Evolutionary conservation across 2,113 vertebrate genomes (phyloP), one percentile per base, ranked within the genome.

Genomic region (Psilopsiagon aymara): DNA sequence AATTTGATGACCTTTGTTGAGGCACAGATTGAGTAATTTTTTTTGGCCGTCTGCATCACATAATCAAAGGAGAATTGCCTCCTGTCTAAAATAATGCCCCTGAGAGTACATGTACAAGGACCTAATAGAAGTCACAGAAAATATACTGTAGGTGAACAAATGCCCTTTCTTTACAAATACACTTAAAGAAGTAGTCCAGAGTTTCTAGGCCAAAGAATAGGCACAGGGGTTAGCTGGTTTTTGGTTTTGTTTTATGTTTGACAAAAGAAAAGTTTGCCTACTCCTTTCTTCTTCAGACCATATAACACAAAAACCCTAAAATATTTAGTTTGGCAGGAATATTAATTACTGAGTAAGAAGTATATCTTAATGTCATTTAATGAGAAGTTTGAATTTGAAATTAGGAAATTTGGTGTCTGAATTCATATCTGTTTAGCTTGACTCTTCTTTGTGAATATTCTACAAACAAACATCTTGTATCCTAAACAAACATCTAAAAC

Each of bases 221-320:
- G 3, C 11, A 44, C 1, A 75, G 3, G 7, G 5, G 3, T 46
- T 24, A 25, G 8, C 2, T 57, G 1, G 0, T 3, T 39, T 90
- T 81, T 52, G 9, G 6, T 27, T 62, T 59, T 35, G 6, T 8
- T 91, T 55, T 29, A 33, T 33, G 10, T 31, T 14, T 33, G 10
- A 51, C 3, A 39, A 55, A 80, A 43, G 2, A 17, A 28, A 68
- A 37, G 2, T 33, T 47, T 77, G 2, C 15, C 1, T 37, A 13
- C 11, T 57, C 9, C 3, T 46, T 82, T 44, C 59, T 17, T 11
- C 67, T 85, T 51, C 31, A 73, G 4, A 6, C 10, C 10, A 4
- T 35, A 12, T 28, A 51, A 2, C 1, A 0, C 9, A 55, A 60
- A 44, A 69, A 17, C 29, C 27, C 5, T 12, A 24, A 86, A 43